Evolutionary conservation across 2,797 vertebrate species (phyloP).

Genomic region (Valencia hispanica): DNA sequence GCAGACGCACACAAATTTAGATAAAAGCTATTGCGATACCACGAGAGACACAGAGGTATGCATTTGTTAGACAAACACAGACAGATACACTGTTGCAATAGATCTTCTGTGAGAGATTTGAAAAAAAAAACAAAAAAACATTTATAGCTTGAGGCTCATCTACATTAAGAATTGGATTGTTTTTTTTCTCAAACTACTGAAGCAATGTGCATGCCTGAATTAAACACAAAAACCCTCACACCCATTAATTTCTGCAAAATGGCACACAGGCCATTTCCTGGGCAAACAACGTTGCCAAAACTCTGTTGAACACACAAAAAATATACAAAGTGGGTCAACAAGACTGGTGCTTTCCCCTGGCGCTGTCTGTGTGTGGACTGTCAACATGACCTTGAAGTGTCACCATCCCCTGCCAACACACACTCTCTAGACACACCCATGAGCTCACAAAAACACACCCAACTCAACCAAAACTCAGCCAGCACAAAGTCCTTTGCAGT

Average conservation of each 20-base stretch:
- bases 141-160: background rate
- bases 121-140: constrained; percentile 15
- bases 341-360: constrained; percentile 69
- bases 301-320: constrained; percentile 40
- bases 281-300: constrained; percentile 59
- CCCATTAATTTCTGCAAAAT: constrained; percentile 33
- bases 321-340: constrained; percentile 72
- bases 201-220: background rate
- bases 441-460: constrained; percentile 56
- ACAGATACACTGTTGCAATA: constrained; percentile 27
- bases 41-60: constrained; percentile 12
- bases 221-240: constrained; percentile 1
- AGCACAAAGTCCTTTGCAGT: constrained; percentile 26
- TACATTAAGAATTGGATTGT: background rate
- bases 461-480: constrained; percentile 29
- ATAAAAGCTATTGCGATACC: background rate
- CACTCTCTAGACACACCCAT: constrained; percentile 53
- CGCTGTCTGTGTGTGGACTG: constrained; percentile 70
- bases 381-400: constrained; percentile 77
- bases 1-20: background rate
- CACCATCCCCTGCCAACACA: constrained; percentile 34
- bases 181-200: background rate
- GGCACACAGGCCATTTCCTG: constrained; percentile 59
- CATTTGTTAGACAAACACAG: constrained; percentile 57
- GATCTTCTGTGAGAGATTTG: constrained; percentile 11